Base-by-base conservation (phyloP, 2,797 vertebrate genomes). In the Spinibarbus caldwelli region DNA sequence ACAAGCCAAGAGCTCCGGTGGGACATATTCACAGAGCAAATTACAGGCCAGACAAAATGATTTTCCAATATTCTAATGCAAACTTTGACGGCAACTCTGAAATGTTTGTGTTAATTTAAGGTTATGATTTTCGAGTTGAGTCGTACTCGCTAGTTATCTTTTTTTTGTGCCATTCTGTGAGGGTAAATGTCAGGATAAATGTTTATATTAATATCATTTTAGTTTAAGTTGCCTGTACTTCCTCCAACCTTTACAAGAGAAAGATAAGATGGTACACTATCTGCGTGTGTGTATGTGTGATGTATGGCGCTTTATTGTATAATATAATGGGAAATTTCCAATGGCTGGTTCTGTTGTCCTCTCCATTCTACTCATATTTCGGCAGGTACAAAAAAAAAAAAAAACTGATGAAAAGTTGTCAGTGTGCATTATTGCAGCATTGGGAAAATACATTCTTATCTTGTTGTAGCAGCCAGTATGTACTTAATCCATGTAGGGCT, bases 401-500 rank as follows among this genome's bases (percentile, higher is more conserved):
- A 87, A 81, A 83, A 54, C 85, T 90, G 90, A 90, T 91, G 90
- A 91, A 92, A 87, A 77, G 82, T 77, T 80, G 83, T 75, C 84
- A 64, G 90, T 87, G 85, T 90, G 89, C 82, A 89, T 88, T 90
- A 91, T 90, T 90, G 89, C 87, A 89, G 91, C 92, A 91, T 91
- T 89, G 90, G 90, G 92, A 87, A 91, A 92, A 88, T 87, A 91
- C 86, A 90, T 91, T 88, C 91, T 94, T 94, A 94, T 95, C 93
- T 91, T 92, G 89, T 92, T 88, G 87, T 91, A 88, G 93, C 92
- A 92, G 92, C 79, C 88, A 91, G 88, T 92, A 86, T 57, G 90
- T 90, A 88, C 91, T 83, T 91, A 89, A 88, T 78, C 86, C 89
- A 88, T n/a, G 80, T 91, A n/a, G n/a, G n/a, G n/a, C n/a, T n/a